A percentile compares a stretch with the other conserved stretches of the same genome.
Conservation (phyloP, 2,888 invertebrate genomes). For the Torymus auratus region DNA sequence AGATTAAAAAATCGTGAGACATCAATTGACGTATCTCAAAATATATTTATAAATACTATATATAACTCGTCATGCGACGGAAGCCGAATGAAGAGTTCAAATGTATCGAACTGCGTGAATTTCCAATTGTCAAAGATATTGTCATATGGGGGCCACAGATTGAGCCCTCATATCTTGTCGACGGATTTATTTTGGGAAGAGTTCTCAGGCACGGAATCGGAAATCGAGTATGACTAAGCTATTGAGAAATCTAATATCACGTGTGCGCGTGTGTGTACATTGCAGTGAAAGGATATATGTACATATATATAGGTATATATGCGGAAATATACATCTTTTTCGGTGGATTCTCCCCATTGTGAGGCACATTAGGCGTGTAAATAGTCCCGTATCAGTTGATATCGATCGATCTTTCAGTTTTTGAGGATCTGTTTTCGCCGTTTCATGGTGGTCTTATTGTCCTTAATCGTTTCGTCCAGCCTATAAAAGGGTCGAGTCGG, state of each 20-base stretch:
- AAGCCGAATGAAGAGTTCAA: too few species aligned
- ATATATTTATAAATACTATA: too few species aligned
- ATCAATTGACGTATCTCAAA: too few species aligned
- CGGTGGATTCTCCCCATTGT: constrained; percentile 20
- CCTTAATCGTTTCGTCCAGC: background rate
- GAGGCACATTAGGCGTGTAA: constrained; percentile 40
- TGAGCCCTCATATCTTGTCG: too few species aligned
- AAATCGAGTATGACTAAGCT: background rate
- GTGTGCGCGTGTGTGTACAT: background rate
- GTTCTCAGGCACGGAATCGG: too few species aligned
- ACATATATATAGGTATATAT: background rate
- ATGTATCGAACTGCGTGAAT: too few species aligned
- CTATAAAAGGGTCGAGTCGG: too few species aligned
- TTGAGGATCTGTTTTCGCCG: constrained; percentile 1
- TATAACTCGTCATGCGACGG: too few species aligned
- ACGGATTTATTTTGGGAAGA: too few species aligned
- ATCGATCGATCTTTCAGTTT: constrained; percentile 43
- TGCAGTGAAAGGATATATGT: constrained; percentile 15
- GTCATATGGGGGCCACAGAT: too few species aligned
- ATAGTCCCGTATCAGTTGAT: constrained; percentile 37
- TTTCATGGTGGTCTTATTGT: constrained; percentile 15
- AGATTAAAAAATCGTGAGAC: too few species aligned
- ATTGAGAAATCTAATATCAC: background rate
- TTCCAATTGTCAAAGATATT: too few species aligned
- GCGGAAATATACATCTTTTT: constrained; percentile 11